Percentiles rank a stretch among this genome's conserved stretches.
Evolutionary conservation across 2,888 invertebrate genomes (phyloP).

Genomic region (Troides aeacus): DNA sequence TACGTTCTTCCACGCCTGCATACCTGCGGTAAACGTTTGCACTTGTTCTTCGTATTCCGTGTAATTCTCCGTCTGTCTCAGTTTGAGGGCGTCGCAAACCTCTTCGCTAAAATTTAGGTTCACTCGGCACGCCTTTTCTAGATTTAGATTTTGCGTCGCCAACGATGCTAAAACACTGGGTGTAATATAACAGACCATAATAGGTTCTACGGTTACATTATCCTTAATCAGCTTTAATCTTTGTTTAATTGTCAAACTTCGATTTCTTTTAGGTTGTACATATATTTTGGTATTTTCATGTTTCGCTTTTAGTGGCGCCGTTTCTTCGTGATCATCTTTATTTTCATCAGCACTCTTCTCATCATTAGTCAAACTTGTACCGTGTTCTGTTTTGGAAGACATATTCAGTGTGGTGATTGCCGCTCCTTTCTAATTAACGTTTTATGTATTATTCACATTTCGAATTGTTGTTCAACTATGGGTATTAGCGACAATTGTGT

Average conservation of each 20-base stretch:
- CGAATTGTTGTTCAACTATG: slow-evolving; percentile 29
- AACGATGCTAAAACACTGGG: slow-evolving; percentile 83
- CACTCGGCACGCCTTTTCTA: slow-evolving; percentile 92
- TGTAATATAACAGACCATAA: slow-evolving; percentile 80
- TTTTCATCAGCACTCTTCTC: slow-evolving; percentile 39
- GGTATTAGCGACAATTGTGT: slow-evolving; percentile 9
- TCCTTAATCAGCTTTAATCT: slow-evolving; percentile 61
- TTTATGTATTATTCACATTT: slow-evolving; percentile 29
- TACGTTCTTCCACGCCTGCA: slow-evolving; percentile 92
- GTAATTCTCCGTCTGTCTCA: slow-evolving; percentile 83
- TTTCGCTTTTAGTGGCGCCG: slow-evolving; percentile 50
- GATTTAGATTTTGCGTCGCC: slow-evolving; percentile 89
- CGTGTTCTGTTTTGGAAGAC: slow-evolving; percentile 15
- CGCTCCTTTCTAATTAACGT: background rate
- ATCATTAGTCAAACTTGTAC: background rate
- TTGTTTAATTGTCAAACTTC: slow-evolving; percentile 51
- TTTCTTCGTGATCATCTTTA: slow-evolving; percentile 47
- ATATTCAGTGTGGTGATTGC: slow-evolving; percentile 24
- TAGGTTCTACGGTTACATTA: slow-evolving; percentile 85
- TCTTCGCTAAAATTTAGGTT: slow-evolving; percentile 85
- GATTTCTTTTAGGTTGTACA: slow-evolving; percentile 4
- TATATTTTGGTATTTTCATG: slow-evolving; percentile 35
- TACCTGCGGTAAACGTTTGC: slow-evolving; percentile 85
- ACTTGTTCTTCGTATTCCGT: slow-evolving; percentile 81
- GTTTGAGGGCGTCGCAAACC: slow-evolving; percentile 87